Conservation (phyloP, 2,888 invertebrate species). For the Barypeithes pellucidus region DNA sequence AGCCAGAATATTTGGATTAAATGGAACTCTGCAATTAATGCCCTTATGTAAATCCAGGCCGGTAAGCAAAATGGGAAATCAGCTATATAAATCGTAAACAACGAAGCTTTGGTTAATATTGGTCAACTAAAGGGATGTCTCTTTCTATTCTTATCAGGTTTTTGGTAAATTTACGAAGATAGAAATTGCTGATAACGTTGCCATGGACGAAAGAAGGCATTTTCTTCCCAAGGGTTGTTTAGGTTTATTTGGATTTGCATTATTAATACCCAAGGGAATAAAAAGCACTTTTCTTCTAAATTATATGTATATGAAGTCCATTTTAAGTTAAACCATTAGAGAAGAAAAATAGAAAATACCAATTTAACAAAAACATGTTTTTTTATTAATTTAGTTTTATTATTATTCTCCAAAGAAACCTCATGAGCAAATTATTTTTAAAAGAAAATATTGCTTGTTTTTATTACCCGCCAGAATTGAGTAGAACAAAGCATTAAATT, state of each 20-base stretch:
- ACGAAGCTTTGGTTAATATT: conserved; percentile 42
- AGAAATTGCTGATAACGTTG: too few relatives aligned
- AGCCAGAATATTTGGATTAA: conserved; percentile 22
- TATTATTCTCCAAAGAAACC: too few relatives aligned
- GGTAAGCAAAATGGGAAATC: conserved; percentile 35
- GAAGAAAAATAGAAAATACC: too few relatives aligned
- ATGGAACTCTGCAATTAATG: conserved; percentile 38
- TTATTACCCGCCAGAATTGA: conserved; percentile 15
- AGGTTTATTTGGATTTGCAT: too few relatives aligned
- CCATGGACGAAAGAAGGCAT: too few relatives aligned
- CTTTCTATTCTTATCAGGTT: conserved; percentile 22
- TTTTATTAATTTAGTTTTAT: too few relatives aligned
- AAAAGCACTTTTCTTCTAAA: too few relatives aligned
- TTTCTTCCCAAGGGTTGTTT: too few relatives aligned
- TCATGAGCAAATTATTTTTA: neutral
- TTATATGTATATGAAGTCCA: too few relatives aligned
- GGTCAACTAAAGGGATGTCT: conserved; percentile 33
- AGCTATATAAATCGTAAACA: conserved; percentile 43
- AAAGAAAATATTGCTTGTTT: neutral
- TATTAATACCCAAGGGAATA: too few relatives aligned
- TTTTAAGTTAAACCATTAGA: too few relatives aligned
- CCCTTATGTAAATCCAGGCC: conserved; percentile 24
- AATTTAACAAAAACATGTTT: too few relatives aligned
- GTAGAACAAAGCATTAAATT: conserved; percentile 37
- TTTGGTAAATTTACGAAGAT: neutral